Conservation (phyloP, 2,888 invertebrate species). For the Calliphora vomitoria region DNA sequence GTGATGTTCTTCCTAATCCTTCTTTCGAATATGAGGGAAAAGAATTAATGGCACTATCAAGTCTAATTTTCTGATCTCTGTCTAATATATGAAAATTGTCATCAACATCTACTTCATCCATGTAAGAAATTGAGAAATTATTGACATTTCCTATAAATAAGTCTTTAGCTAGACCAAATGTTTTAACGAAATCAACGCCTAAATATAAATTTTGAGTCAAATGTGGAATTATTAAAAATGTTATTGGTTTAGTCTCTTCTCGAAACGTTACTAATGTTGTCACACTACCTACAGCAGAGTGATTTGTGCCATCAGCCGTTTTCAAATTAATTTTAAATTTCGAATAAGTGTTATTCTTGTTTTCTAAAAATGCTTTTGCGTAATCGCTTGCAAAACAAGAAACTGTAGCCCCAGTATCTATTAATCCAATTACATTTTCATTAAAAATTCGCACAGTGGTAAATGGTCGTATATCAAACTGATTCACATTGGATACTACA, state of each 20-base stretch:
- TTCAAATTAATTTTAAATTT: constrained; percentile 19
- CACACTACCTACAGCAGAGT: constrained; percentile 17
- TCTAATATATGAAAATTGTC: constrained; percentile 1
- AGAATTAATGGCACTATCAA: neutral
- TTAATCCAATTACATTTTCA: constrained; percentile 28
- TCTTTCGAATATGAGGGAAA: constrained; percentile 27
- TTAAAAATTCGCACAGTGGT: constrained; percentile 6
- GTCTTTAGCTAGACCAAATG: constrained; percentile 36
- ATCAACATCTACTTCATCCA: neutral
- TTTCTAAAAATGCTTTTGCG: neutral
- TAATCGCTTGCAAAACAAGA: constrained; percentile 27
- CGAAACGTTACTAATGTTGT: neutral
- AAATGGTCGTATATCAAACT: constrained; percentile 21
- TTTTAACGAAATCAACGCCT: constrained; percentile 36
- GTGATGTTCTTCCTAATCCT: constrained; percentile 23
- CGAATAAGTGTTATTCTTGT: constrained; percentile 1
- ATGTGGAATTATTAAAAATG: neutral
- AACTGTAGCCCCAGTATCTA: constrained; percentile 43
- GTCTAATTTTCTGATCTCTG: neutral
- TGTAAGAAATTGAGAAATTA: neutral
- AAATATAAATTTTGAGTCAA: constrained; percentile 37
- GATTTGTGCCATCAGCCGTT: constrained; percentile 20
- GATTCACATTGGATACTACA: neutral
- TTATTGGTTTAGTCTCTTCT: neutral
- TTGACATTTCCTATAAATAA: neutral